These are phyloP conservation scores for Galaxea fascicularis DNA, from an alignment of 92 coral and sea anemone genomes.

Conservation along the genomic window DNA sequence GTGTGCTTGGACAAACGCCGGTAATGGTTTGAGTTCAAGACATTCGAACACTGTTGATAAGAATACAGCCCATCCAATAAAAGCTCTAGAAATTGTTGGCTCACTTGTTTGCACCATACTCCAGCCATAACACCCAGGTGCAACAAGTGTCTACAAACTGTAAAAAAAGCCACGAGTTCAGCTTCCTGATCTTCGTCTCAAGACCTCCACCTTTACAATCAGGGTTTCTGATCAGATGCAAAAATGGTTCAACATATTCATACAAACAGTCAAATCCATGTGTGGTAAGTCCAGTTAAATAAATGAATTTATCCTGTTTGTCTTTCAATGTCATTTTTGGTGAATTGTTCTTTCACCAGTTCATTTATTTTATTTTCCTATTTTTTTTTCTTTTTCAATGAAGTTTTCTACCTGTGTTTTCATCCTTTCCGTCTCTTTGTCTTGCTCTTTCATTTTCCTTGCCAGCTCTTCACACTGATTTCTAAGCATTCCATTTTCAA, in stretches of 20 bases:
- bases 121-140: constrained; percentile 22
- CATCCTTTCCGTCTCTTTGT: constrained; percentile 11
- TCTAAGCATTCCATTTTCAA: background rate
- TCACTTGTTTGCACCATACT: background rate
- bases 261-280: constrained; percentile 38
- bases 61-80: constrained; percentile 30
- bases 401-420: background rate
- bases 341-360: constrained; percentile 37
- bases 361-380: constrained; percentile 11
- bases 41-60: constrained; percentile 20
- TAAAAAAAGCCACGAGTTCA: background rate
- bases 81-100: background rate
- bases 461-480: constrained; percentile 17
- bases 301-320: background rate
- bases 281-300: constrained; percentile 24
- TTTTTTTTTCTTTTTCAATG: constrained; percentile 13
- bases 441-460: constrained; percentile 12
- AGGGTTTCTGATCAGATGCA: constrained; percentile 19
- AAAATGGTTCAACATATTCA: constrained; percentile 34
- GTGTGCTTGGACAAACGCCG: constrained; percentile 30
- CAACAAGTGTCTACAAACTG: background rate
- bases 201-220: constrained; percentile 30
- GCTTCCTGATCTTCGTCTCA: constrained; percentile 23
- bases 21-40: constrained; percentile 25
- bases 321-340: background rate